A percentile compares a stretch with the other conserved stretches of the same genome.
Evolutionary conservation across 1,140 invertebrate genomes (phyloP).

Genomic region (Drosophila kurseongensis): DNA sequence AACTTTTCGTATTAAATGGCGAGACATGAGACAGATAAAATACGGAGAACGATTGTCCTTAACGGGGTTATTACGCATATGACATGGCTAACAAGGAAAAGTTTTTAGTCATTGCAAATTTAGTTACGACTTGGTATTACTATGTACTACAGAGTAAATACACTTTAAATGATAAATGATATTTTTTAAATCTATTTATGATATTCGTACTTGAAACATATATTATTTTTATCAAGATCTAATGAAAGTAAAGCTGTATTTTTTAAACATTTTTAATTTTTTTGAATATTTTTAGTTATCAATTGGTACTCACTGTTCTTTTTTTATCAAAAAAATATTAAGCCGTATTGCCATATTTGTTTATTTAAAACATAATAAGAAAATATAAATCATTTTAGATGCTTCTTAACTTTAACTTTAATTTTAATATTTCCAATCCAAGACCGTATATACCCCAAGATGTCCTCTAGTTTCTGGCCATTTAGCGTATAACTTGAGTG

Average conservation of each 20-base stretch:
- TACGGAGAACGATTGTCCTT: conserved; percentile 27
- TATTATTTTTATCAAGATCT: no score
- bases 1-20: conserved; percentile 81
- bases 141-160: no score
- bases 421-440: not conserved
- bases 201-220: no score
- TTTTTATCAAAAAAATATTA: no score
- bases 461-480: conserved; percentile 4
- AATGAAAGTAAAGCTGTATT: no score
- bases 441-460: not conserved
- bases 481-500: conserved; percentile 44
- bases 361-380: no score
- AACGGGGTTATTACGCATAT: conserved; percentile 68
- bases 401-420: not conserved
- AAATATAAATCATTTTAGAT: no score
- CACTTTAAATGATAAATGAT: no score
- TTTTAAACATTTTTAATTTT: not conserved
- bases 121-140: not conserved
- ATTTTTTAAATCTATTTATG: no score
- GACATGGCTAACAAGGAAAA: conserved; percentile 62
- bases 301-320: no score
- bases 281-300: no score
- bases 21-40: conserved; percentile 59
- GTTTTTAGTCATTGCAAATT: not conserved
- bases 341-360: no score